A percentile compares a stretch with the other conserved stretches of the same genome.
These are phyloP conservation scores for Drosophila putrida DNA, from an alignment of 2,888 invertebrate genomes.

Conservation along the genomic window DNA sequence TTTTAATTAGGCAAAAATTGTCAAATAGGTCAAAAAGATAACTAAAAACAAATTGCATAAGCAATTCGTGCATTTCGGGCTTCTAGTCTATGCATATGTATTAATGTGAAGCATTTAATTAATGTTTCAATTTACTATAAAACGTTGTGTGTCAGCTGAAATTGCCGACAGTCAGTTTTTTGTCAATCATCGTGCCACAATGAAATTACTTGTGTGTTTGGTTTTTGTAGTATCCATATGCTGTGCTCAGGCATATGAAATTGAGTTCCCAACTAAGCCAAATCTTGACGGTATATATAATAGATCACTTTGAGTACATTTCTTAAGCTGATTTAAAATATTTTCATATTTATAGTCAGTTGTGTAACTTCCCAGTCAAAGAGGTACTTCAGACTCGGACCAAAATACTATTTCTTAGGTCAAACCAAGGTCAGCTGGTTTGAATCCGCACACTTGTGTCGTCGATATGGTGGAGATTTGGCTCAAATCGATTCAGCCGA, in stretches of 20 bases:
- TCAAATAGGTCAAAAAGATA: neutral
- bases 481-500: slow-evolving; percentile 17
- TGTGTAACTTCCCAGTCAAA: neutral
- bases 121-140: neutral
- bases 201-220: slow-evolving; percentile 5
- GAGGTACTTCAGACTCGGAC: neutral
- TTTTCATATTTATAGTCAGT: slow-evolving; percentile 7
- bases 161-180: neutral
- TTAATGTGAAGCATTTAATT: neutral
- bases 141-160: neutral
- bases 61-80: neutral
- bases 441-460: slow-evolving; percentile 20
- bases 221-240: neutral
- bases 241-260: neutral
- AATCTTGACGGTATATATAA: slow-evolving; percentile 13
- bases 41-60: neutral
- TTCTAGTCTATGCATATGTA: neutral
- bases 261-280: neutral
- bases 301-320: neutral
- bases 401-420: slow-evolving; percentile 25
- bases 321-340: neutral
- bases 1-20: neutral
- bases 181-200: neutral
- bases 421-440: slow-evolving; percentile 15
- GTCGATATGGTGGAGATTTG: slow-evolving; percentile 29